A percentile compares a stretch with the other conserved stretches of the same genome.
Evolutionary conservation across 1,140 invertebrate species (phyloP).

Genomic region (Zaprionus capensis): DNA sequence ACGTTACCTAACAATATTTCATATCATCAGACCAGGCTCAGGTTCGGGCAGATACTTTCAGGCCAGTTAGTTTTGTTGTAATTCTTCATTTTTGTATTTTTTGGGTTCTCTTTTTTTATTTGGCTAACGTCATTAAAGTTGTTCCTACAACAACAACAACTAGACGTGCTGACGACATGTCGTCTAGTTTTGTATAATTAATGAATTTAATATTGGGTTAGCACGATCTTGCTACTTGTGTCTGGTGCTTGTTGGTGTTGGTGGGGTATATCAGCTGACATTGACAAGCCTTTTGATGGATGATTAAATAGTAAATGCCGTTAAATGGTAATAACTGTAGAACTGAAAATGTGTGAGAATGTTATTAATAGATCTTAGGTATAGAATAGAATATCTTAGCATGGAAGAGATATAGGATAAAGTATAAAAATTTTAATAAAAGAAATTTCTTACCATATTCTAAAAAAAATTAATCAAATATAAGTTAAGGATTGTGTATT

Average conservation of each 20-base stretch:
- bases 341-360: neutral
- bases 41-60: constrained; percentile 26
- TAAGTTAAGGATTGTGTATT: too few relatives aligned
- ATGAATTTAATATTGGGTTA: constrained; percentile 46
- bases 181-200: constrained; percentile 71
- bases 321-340: neutral
- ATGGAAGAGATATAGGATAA: too few relatives aligned
- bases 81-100: constrained; percentile 29
- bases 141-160: constrained; percentile 17
- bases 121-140: constrained; percentile 65
- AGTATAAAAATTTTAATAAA: too few relatives aligned
- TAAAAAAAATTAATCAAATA: too few relatives aligned
- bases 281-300: neutral
- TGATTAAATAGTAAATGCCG: neutral
- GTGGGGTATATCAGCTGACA: neutral
- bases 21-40: constrained; percentile 39
- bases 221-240: neutral
- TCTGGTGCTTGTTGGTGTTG: neutral
- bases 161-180: constrained; percentile 60
- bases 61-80: neutral
- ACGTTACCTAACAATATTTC: constrained; percentile 56
- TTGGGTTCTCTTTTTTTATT: constrained; percentile 41
- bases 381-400: too few relatives aligned
- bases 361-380: neutral
- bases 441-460: too few relatives aligned